Evolutionary conservation across 2,113 vertebrate species (phyloP).

Genomic region (Actinemys pallida): DNA sequence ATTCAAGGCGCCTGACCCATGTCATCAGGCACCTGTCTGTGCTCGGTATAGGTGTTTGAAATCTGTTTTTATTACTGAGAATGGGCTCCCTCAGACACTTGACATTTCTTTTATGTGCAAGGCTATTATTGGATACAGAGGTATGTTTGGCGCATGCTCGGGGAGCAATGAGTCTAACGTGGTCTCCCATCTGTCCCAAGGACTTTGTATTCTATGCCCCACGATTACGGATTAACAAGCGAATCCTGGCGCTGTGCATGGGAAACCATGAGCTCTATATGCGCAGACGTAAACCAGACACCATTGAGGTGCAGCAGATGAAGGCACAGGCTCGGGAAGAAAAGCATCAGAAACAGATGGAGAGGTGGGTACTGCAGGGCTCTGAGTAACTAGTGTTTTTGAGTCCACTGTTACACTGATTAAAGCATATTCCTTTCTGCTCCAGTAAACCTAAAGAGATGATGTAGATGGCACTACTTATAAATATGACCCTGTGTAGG

Average conservation of each 20-base stretch:
- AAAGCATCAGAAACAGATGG: slow-evolving; percentile 97
- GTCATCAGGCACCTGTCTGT: background rate
- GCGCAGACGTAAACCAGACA: slow-evolving; percentile 95
- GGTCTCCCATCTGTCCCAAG: slow-evolving; percentile 70
- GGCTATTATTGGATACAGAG: background rate
- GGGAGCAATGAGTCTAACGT: background rate
- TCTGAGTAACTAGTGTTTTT: background rate
- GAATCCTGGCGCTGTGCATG: slow-evolving; percentile 97
- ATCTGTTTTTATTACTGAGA: background rate
- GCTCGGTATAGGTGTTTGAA: background rate
- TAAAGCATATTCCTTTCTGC: background rate
- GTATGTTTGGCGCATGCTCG: background rate
- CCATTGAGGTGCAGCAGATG: slow-evolving; percentile 99
- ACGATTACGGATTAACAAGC: slow-evolving; percentile 96
- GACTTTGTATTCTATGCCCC: slow-evolving; percentile 98
- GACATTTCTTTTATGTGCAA: background rate
- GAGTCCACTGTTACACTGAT: background rate
- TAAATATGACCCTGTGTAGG: background rate
- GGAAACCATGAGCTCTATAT: slow-evolving; percentile 99
- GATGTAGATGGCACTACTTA: background rate
- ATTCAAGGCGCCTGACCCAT: background rate
- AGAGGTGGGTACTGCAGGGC: slow-evolving; percentile 81
- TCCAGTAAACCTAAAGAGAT: background rate
- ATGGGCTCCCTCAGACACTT: background rate
- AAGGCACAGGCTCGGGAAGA: slow-evolving; percentile 97